Evolutionary conservation across 2,113 vertebrate genomes (phyloP), one percentile per base, ranked within the genome.

Genomic region (Grus americana): DNA sequence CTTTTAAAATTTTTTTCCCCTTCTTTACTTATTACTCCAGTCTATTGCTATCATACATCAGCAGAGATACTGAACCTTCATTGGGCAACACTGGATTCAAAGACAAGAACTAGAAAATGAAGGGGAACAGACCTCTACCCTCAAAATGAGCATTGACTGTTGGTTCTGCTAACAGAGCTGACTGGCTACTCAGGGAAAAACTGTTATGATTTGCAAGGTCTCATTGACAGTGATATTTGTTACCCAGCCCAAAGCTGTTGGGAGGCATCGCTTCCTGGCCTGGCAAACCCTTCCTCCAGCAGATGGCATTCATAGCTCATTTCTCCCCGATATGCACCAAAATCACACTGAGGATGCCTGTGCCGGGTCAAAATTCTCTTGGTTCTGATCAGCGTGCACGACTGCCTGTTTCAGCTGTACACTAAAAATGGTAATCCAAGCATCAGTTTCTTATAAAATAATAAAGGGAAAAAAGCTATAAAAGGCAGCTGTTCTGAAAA

Each of bases 241-340:
- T 42, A 58, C 10, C 12, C 30, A 73, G 49, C 9, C 29, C 36
- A 86, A 54, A 75, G 40, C 21, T 54, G 6, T 42, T 54, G 22
- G 0, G 2, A 83, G 29, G 24, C 24, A 32, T 15, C 0, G 1
- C 27, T 30, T 52, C 23, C 67, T 49, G 36, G 65, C 34, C 83
- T 72, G 65, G 62, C 55, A 83, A 87, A 24, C 17, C 30, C 23
- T 88, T 92, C 40, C 34, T 92, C 97, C 96, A 96, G 94, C 81
- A 97, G 96, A 73, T 97, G 97, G 95, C 96, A 96, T 94, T 68
- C 80, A 3, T 42, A 76, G 82, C 79, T 94, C 63, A 50, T 92
- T 94, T 96, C 93, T 97, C 58, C 54, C 50, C 0, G 1, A 10
- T 42, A 40, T 1, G 10, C 21, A 30, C 32, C 9, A 27, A 52